Percentiles rank a stretch among this genome's conserved stretches.
Conservation (phyloP, 2,797 vertebrate species). For the Sebastiscus tertius region DNA sequence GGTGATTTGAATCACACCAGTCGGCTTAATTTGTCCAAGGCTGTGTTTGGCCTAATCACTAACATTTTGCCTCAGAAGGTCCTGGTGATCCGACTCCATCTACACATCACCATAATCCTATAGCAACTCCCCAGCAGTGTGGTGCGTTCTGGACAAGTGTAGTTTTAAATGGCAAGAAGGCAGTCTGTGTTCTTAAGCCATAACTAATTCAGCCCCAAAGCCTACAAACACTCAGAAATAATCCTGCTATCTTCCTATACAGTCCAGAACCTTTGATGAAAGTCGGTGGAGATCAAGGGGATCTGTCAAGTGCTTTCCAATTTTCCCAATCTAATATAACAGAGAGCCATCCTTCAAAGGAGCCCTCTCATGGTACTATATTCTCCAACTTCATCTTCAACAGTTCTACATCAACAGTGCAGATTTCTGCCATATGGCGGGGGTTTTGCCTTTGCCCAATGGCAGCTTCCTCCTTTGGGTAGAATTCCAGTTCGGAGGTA, state of each 20-base stretch:
- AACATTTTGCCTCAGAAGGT: neutral
- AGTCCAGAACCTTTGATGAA: constrained; percentile 84
- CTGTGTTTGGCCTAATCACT: neutral
- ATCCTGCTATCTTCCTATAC: constrained; percentile 80
- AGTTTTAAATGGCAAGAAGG: constrained; percentile 64
- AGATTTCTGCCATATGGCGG: constrained; percentile 58
- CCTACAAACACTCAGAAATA: constrained; percentile 82
- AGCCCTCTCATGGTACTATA: constrained; percentile 53
- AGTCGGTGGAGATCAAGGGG: constrained; percentile 85
- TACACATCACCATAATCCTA: constrained; percentile 1
- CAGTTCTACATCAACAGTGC: constrained; percentile 56
- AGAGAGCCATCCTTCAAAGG: constrained; percentile 79
- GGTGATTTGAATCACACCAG: neutral
- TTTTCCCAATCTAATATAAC: constrained; percentile 83
- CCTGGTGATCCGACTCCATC: constrained; percentile 23
- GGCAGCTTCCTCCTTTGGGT: constrained; percentile 26
- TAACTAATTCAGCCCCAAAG: constrained; percentile 84
- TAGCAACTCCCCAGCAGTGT: neutral
- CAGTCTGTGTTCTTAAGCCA: constrained; percentile 77
- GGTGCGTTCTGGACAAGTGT: constrained; percentile 42
- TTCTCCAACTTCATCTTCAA: constrained; percentile 65
- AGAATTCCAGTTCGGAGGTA: constrained; percentile 14
- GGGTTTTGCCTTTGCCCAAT: constrained; percentile 8
- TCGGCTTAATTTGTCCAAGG: neutral
- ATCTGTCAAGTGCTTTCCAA: constrained; percentile 84